Evolutionary conservation across 1,140 invertebrate genomes (phyloP), one percentile per base, ranked within the genome.

Genomic region (Brachionus plicatilis): DNA sequence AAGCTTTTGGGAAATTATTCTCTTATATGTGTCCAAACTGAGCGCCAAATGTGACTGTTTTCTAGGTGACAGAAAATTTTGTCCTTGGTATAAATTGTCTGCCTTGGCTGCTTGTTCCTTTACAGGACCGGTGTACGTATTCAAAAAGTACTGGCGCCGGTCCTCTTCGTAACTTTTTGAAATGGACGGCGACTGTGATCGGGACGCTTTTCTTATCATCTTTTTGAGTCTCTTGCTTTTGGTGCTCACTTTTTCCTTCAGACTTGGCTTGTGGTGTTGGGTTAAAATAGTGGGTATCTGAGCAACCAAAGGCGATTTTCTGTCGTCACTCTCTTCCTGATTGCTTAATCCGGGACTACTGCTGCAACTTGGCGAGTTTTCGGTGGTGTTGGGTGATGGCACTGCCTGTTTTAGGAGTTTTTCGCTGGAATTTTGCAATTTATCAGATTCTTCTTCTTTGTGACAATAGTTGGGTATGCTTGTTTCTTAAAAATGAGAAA

Each of bases 141-240:
- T 24, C 72, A 76, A 76, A 76, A 50, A 65, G n/a, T 65, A 45
- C 43, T 82, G 20, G 3, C 79, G 20, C 24, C 65, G 1, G 60
- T 82, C 79, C 37, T 82, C 79, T 24, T 82, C 79, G 53, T 82
- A 82, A 20, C 79, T 82, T 37, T 82, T 82, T 8, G 79, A 82
- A 76, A 50, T 27, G 9, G 41, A 47, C 17, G 79, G 79, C 12
- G 79, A 65, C 27, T 82, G 79, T 9, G 79, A 82, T 41, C 43
- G 53, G 20, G 79, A 82, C 17, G 24, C 72, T 72, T 72, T 72
- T 45, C 43, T 72, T 0, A 72, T 72, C 68, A 72, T 72, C 24
- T 72, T 72, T 20, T 72, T 72, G 1, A 72, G n/a, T 17, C 37
- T 14, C 43, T 72, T 72, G 41, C 68, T 72, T 11, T 72, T 72